Percentiles rank a stretch among this genome's conserved stretches.
phyloP scores from a whole-genome alignment of 2,888 invertebrate genomes.

The Odontocerum albicorne region DNA sequence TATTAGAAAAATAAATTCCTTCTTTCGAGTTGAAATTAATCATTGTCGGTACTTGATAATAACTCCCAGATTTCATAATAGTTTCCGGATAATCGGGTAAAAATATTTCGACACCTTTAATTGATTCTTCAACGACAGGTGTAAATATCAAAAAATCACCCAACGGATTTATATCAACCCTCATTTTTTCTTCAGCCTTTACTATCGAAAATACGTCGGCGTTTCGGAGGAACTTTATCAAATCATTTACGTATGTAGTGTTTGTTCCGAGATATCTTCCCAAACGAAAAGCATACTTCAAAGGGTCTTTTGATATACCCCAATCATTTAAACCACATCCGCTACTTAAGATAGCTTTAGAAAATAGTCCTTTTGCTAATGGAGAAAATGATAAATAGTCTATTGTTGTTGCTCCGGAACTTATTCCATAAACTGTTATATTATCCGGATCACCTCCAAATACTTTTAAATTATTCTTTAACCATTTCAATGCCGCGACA shows the following conservation, averaged over 20 bases:
- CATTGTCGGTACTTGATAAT: constrained; percentile 14
- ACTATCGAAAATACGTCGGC: constrained; percentile 44
- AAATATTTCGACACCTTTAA: constrained; percentile 45
- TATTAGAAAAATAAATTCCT: not conserved
- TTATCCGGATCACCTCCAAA: constrained; percentile 51
- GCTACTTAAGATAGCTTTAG: constrained; percentile 49
- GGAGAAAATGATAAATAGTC: constrained; percentile 47
- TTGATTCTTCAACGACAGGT: constrained; percentile 49
- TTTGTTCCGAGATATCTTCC: constrained; percentile 51
- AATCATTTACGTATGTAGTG: constrained; percentile 43
- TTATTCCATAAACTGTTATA: constrained; percentile 51
- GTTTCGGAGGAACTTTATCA: constrained; percentile 44
- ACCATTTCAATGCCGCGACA: constrained; percentile 51
- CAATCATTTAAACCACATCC: constrained; percentile 45
- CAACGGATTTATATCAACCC: constrained; percentile 44
- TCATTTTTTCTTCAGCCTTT: constrained; percentile 42
- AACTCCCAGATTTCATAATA: constrained; percentile 39
- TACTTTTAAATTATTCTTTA: constrained; percentile 44
- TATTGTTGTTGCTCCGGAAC: constrained; percentile 47
- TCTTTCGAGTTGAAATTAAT: constrained; percentile 8
- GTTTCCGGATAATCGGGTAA: constrained; percentile 47
- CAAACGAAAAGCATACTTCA: constrained; percentile 45
- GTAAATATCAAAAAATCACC: constrained; percentile 39
- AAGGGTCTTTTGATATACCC: constrained; percentile 43
- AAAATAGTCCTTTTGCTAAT: constrained; percentile 46